Conservation (phyloP, 2,797 vertebrate genomes). For the Typhlichthys eigenmanni region DNA sequence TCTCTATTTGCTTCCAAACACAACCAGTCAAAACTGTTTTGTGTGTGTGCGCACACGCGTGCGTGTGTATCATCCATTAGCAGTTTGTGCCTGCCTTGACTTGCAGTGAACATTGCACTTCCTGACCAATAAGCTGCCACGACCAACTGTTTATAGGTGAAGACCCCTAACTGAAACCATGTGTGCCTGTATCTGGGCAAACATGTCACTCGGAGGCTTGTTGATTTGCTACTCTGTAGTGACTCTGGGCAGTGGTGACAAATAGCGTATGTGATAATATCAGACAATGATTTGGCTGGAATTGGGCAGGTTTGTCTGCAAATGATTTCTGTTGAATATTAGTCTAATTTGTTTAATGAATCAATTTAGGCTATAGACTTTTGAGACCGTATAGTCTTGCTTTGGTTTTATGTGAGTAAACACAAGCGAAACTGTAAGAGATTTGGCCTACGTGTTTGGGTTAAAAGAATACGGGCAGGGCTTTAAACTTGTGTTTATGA, state of each 20-base stretch:
- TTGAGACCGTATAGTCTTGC: conserved; percentile 2
- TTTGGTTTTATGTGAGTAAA: conserved; percentile 12
- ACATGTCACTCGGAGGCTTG: conserved; percentile 55
- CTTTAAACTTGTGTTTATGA: conserved; percentile 16
- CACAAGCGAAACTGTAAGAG: not conserved
- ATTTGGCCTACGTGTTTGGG: conserved; percentile 24
- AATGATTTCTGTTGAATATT: conserved; percentile 35
- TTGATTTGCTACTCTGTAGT: conserved; percentile 56
- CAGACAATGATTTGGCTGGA: conserved; percentile 18
- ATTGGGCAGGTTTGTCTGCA: conserved; percentile 22
- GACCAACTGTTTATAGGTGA: conserved; percentile 77
- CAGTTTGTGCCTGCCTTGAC: conserved; percentile 72
- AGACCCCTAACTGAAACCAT: conserved; percentile 76
- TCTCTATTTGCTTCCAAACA: conserved; percentile 29
- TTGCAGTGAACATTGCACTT: conserved; percentile 70
- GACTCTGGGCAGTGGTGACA: conserved; percentile 14
- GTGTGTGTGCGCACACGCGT: conserved; percentile 23
- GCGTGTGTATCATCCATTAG: conserved; percentile 66
- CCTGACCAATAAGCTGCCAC: conserved; percentile 71
- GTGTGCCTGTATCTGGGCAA: conserved; percentile 69
- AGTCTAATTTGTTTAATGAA: conserved; percentile 23
- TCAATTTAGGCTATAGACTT: conserved; percentile 6
- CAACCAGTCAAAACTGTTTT: conserved; percentile 30
- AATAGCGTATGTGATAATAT: conserved; percentile 33
- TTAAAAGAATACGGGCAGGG: conserved; percentile 24